Evolutionary conservation across 2,113 vertebrate species (phyloP), one percentile per base, ranked within the genome.

Genomic region (Paramisgurnus dabryanus): DNA sequence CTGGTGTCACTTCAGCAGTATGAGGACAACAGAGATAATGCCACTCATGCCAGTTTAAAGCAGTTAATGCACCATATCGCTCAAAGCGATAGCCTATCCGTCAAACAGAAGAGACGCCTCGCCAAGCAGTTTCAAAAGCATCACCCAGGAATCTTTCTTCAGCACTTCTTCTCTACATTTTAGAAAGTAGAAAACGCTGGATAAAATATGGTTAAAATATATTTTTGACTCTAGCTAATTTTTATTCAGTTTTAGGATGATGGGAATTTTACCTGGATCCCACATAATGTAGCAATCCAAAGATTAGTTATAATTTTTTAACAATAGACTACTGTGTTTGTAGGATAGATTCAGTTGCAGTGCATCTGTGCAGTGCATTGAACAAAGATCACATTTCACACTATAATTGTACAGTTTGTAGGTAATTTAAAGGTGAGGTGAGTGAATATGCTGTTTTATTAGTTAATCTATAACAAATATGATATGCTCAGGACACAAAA

Each of bases 111-210:
- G 88, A 93, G 90, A 84, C 87, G 90, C 85, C 82, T 95, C 61
- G 86, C 95, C 78, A 95, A 93, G 81, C 93, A 95, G 82, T 93
- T 96, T 75, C 83, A 82, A 85, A 96, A 94, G 80, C 90, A 95
- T 74, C 94, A 96, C 83, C 93, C 92, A 0, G 85, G 92, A 40
- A 82, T 91, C 68, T 93, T 95, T 73, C 69, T 90, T 71, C 87
- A 93, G 80, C 85, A 90, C 87, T 88, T 94, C 73, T 87, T 87
- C 80, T 90, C 82, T 76, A 87, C 80, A 40, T 84, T 90, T 81
- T 93, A 89, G 87, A 67, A 34, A 15, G 4, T 27, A 47, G 27
- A 13, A 74, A 43, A 49, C 60, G 43, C 64, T 22, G n/a, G 5
- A 73, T 60, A 41, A 2, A 43, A 18, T 34, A 34, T 34, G 27